Percentiles rank a stretch among this genome's conserved stretches.
These are phyloP conservation scores for Cepaea hortensis DNA, from an alignment of 2,888 invertebrate species.

Conservation along the genomic window DNA sequence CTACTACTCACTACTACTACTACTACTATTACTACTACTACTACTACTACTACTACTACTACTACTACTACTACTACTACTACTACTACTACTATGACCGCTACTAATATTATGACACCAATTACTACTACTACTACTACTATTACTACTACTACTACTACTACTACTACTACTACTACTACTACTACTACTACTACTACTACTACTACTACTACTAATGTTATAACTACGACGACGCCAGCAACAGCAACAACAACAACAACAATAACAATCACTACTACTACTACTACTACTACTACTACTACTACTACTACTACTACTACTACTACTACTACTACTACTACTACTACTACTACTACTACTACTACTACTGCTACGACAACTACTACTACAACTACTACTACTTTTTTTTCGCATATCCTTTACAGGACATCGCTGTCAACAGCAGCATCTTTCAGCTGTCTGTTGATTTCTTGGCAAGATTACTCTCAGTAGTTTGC, in stretches of 20 bases:
- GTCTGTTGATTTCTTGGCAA: too few relatives aligned
- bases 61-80: not conserved
- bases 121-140: constrained; percentile 21
- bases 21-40: constrained; percentile 5
- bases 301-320: constrained; percentile 45
- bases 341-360: constrained; percentile 43
- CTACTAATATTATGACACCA: not conserved
- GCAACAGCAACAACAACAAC: not conserved
- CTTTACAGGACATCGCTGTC: too few relatives aligned
- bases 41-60: not conserved
- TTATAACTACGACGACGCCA: not conserved
- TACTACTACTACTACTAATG: constrained; percentile 45
- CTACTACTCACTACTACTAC: not conserved
- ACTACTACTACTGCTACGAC: constrained; percentile 35
- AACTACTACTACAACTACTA: constrained; percentile 31
- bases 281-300: constrained; percentile 53
- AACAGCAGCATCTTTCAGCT: too few relatives aligned
- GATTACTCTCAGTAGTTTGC: too few relatives aligned
- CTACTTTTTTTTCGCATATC: not conserved
- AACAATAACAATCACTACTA: constrained; percentile 41
- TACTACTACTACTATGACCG: too few relatives aligned
- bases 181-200: constrained; percentile 36
- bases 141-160: constrained; percentile 38
- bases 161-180: constrained; percentile 43
- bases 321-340: constrained; percentile 38